Evolutionary conservation across 2,797 vertebrate species (phyloP), one percentile per base, ranked within the genome.

Genomic region (Sardinella longiceps): DNA sequence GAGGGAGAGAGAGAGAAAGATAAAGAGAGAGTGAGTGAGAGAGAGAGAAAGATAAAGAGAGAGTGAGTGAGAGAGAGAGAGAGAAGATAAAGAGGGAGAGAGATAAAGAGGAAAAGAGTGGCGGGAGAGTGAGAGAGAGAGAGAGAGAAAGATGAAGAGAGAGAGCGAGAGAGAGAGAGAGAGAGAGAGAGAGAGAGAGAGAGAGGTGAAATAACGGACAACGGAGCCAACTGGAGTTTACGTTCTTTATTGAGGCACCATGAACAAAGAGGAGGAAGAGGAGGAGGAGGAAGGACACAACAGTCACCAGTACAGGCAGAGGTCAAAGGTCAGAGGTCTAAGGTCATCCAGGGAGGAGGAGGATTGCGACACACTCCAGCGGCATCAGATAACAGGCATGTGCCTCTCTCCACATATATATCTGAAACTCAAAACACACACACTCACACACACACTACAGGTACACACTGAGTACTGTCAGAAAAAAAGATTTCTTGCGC

Each of bases 191-290:
- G 48, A 43, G 70, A 10, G 84, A 48, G 80, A 11, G 15, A 80
- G 66, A 82, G 60, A 25, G 53, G 82, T 48, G 82, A 83, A 87
- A 83, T 70, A 85, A 81, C 81, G 85, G 45, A 74, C 80, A 84
- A 80, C 45, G 82, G 80, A 84, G 66, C 15, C 66, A 39, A 74
- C 11, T 74, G 33, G 66, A 50, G 46, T 43, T 58, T 28, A 77
- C 74, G 81, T 46, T 45, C 51, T 77, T 60, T 60, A 63, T 56
- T 46, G 48, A 74, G 66, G 66, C 66, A 74, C 66, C 66, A 74
- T 74, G 66, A 74, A 74, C 66, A 15, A 74, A 33, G 66, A 74
- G 66, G n/a, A n/a, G n/a, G n/a, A n/a, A n/a, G n/a, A n/a, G n/a
- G n/a, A n/a, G n/a, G n/a, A n/a, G n/a, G n/a, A n/a, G n/a, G 48